These are phyloP conservation scores for Atta cephalotes DNA, from an alignment of 1,140 invertebrate species.

Conservation along the genomic window DNA sequence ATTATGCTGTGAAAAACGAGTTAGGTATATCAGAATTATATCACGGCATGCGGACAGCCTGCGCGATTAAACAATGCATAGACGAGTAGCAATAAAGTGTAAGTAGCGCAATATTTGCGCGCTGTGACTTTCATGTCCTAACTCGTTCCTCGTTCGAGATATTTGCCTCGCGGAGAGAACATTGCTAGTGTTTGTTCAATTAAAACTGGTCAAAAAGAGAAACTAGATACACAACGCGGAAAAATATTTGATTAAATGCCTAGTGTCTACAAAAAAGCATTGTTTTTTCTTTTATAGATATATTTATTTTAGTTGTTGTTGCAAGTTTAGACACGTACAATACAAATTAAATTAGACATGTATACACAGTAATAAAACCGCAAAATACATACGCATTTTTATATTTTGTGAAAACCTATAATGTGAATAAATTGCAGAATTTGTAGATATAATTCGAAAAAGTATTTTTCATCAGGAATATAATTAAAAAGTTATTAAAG, in stretches of 20 bases:
- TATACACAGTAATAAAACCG: not conserved
- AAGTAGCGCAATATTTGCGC: constrained; percentile 3
- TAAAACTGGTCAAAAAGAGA: constrained; percentile 4
- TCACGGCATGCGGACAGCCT: constrained; percentile 27
- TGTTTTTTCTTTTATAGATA: not conserved
- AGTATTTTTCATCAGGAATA: not conserved
- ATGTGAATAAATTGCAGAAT: not conserved
- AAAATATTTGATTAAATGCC: constrained; percentile 39
- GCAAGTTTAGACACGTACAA: not conserved
- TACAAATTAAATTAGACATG: not conserved
- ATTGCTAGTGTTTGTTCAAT: constrained; percentile 39
- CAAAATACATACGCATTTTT: not conserved
- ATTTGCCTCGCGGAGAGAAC: constrained; percentile 6
- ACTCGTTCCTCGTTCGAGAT: not conserved
- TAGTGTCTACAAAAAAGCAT: constrained; percentile 4
- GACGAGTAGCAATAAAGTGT: constrained; percentile 29
- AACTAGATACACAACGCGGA: not conserved
- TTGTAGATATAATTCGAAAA: not conserved
- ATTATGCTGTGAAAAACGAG: constrained; percentile 51
- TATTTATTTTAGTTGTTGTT: constrained; percentile 12
- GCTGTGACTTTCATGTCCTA: not conserved
- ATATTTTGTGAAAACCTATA: not conserved
- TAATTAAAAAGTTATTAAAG: constrained; percentile 21
- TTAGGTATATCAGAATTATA: constrained; percentile 41
- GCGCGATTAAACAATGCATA: constrained; percentile 59